Conservation (phyloP, 2,888 invertebrate species). For the Sesamia inferens region DNA sequence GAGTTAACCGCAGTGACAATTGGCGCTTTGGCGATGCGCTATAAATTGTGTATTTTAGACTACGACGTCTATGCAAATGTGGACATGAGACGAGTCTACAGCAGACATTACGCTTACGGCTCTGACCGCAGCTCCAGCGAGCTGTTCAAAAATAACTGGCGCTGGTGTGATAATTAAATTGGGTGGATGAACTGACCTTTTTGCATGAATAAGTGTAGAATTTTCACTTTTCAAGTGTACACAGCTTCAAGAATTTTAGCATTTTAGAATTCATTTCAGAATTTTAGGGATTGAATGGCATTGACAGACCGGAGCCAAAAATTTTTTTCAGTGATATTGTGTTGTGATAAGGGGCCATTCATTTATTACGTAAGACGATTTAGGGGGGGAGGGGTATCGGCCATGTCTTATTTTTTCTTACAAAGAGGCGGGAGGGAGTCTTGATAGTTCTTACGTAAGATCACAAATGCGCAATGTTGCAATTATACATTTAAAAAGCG, state of each 20-base stretch:
- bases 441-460: too few relatives aligned
- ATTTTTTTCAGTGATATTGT: not conserved
- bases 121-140: conserved; percentile 47
- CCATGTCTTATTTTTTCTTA: too few relatives aligned
- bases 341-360: too few relatives aligned
- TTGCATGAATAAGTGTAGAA: conserved; percentile 1
- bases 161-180: conserved; percentile 34
- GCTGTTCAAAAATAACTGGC: conserved; percentile 44
- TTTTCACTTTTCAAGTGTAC: conserved; percentile 1
- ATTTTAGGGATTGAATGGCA: not conserved
- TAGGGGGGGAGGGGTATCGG: too few relatives aligned
- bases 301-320: not conserved
- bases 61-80: conserved; percentile 53
- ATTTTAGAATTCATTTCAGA: too few relatives aligned
- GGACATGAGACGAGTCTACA: conserved; percentile 53
- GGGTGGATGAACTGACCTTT: conserved; percentile 5
- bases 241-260: too few relatives aligned
- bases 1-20: conserved; percentile 35
- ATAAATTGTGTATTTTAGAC: conserved; percentile 52
- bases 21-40: conserved; percentile 31
- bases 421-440: too few relatives aligned
- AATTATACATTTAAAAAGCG: too few relatives aligned
- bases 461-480: too few relatives aligned
- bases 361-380: too few relatives aligned
- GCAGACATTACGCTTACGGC: conserved; percentile 50